Evolutionary conservation across 1,140 invertebrate species (phyloP).

Genomic region (Drosophila nannoptera): DNA sequence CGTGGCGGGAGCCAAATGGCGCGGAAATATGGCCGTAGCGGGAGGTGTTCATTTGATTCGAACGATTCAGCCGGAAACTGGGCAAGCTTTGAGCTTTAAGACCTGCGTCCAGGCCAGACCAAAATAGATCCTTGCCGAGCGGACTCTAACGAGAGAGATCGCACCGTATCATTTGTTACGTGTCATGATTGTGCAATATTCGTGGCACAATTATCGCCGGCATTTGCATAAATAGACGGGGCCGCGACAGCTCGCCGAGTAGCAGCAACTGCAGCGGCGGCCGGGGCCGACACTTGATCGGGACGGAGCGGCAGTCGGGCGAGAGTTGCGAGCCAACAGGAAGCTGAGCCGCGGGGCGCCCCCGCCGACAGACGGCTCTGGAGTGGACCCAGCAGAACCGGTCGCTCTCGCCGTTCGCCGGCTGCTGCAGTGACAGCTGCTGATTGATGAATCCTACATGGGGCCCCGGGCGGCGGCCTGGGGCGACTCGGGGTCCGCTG

Average conservation of each 20-base stretch:
- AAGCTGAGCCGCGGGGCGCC: constrained; percentile 48
- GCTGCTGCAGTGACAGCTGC: constrained; percentile 72
- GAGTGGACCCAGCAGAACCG: constrained; percentile 38
- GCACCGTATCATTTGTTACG: constrained; percentile 66
- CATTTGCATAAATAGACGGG: constrained; percentile 69
- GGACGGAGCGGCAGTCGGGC: not conserved
- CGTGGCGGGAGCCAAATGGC: constrained; percentile 51
- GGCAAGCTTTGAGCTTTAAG: not conserved
- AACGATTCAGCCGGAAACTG: constrained; percentile 9
- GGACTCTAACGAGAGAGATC: constrained; percentile 50
- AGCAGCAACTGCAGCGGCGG: constrained; percentile 52
- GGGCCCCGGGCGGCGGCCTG: constrained; percentile 47
- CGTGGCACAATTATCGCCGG: constrained; percentile 69
- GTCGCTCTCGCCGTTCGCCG: constrained; percentile 40
- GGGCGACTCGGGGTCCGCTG: constrained; percentile 32
- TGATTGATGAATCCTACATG: constrained; percentile 76
- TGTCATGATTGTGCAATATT: constrained; percentile 76
- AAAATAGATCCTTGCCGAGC: too few relatives aligned
- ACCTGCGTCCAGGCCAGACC: too few relatives aligned
- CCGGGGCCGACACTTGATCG: constrained; percentile 12
- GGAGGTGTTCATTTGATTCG: not conserved
- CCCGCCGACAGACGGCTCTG: constrained; percentile 10
- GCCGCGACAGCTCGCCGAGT: constrained; percentile 48
- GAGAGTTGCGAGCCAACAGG: constrained; percentile 47
- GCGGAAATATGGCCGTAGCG: constrained; percentile 39